Conservation (phyloP, 2,113 vertebrate genomes). For the Melospiza melodia region DNA sequence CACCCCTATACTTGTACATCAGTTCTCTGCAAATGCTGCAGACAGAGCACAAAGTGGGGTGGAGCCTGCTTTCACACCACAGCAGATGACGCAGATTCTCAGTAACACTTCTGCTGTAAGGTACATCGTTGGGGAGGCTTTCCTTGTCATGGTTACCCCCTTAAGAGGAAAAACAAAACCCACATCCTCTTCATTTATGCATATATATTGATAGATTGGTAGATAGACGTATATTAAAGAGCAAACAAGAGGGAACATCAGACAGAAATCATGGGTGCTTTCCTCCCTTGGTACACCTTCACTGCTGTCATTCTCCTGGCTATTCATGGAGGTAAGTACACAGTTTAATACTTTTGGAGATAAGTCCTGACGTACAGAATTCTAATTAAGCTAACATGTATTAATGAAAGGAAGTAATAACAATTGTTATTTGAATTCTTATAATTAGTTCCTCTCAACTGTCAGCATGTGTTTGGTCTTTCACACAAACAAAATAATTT, state of each 20-base stretch:
- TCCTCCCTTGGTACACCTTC: not conserved
- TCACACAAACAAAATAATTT: not conserved
- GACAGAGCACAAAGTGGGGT: rapidly evolving
- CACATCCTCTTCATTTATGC: conserved; percentile 62
- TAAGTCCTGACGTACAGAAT: no score
- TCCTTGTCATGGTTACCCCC: not conserved
- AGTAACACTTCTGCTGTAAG: not conserved
- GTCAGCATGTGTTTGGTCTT: not conserved
- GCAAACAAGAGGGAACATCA: not conserved
- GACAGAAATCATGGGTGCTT: conserved; percentile 46
- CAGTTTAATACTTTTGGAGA: not conserved
- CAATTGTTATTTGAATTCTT: not conserved
- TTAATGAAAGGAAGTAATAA: not conserved
- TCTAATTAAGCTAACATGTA: not conserved
- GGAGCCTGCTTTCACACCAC: not conserved
- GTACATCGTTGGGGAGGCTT: not conserved
- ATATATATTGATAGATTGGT: not conserved
- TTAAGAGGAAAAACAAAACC: conserved; percentile 14
- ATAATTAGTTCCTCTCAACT: not conserved
- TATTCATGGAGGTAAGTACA: conserved; percentile 64
- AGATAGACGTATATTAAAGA: not conserved
- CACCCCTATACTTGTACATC: not conserved
- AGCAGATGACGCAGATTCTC: not conserved
- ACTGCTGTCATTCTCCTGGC: conserved; percentile 17
- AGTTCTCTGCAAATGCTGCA: not conserved